Percentiles rank a stretch among this genome's conserved stretches.
phyloP scores from a whole-genome alignment of 2,113 vertebrate species.

The Emberiza fucata region DNA sequence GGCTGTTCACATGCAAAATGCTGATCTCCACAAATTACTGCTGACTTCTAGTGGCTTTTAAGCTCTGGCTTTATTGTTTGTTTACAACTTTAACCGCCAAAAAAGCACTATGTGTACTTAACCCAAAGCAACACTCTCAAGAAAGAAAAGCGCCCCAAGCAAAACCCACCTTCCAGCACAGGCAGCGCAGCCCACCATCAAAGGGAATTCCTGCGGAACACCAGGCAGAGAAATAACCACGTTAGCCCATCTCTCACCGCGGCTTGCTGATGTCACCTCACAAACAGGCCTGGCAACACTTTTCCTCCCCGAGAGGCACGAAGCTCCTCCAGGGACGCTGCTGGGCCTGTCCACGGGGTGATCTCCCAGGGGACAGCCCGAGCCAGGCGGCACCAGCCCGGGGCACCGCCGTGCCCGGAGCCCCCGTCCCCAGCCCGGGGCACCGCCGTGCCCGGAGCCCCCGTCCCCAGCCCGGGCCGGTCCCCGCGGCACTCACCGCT shows the following conservation, averaged over 20 bases:
- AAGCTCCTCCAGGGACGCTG: neutral
- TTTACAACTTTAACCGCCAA: neutral
- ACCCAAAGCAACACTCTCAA: neutral
- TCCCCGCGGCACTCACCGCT: constrained; percentile 76
- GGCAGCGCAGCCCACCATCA: constrained; percentile 91
- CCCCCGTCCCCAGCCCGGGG: neutral
- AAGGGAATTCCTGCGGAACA: constrained; percentile 88
- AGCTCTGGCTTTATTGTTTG: neutral
- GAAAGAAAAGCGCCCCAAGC: neutral
- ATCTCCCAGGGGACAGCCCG: neutral
- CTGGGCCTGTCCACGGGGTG: neutral
- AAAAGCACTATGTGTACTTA: fast-evolving
- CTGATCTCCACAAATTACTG: neutral
- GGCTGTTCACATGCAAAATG: neutral
- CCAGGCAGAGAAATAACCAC: constrained; percentile 29
- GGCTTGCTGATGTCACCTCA: neutral
- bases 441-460: too few species aligned
- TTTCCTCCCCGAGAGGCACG: neutral
- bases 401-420: neutral
- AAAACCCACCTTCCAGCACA: constrained; percentile 94
- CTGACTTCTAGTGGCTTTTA: neutral
- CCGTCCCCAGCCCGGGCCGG: neutral
- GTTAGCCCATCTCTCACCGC: neutral
- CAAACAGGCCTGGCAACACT: neutral
- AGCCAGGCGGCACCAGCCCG: too few species aligned